phyloP scores from a whole-genome alignment of 2,113 vertebrate species.

The Pseudopodoces humilis region DNA sequence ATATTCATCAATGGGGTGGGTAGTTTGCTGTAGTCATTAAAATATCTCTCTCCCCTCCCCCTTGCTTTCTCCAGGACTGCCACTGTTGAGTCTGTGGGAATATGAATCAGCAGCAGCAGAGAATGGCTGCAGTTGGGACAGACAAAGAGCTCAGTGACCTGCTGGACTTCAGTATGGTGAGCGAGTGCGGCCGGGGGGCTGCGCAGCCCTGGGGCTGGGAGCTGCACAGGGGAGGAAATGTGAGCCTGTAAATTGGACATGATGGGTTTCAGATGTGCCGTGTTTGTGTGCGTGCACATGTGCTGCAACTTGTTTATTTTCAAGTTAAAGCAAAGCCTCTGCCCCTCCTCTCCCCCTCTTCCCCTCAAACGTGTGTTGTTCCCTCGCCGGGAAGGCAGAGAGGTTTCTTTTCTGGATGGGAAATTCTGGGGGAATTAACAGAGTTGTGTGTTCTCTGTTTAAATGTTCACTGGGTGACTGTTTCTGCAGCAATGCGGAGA shows the following conservation, averaged over 20 bases:
- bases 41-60: conserved; percentile 22
- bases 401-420: background rate
- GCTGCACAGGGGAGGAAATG: conserved; percentile 27
- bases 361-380: background rate
- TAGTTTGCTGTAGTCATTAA: conserved; percentile 58
- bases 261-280: conserved; percentile 54
- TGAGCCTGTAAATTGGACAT: conserved; percentile 45
- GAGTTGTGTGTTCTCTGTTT: background rate
- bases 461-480: background rate
- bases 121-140: conserved; percentile 96
- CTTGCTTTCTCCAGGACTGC: conserved; percentile 81
- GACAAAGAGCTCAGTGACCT: conserved; percentile 99
- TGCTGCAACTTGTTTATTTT: conserved; percentile 64
- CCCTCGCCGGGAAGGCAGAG: background rate
- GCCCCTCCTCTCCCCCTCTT: background rate
- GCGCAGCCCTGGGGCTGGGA: conserved; percentile 8
- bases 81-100: conserved; percentile 81
- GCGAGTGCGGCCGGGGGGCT: conserved; percentile 40
- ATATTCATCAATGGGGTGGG: conserved; percentile 53
- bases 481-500: background rate
- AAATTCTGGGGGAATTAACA: background rate
- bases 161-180: conserved; percentile 99
- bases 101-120: conserved; percentile 96
- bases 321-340: conserved; percentile 34
- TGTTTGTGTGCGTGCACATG: conserved; percentile 59